Percentiles rank a stretch among this genome's conserved stretches.
Conservation (phyloP, 2,797 vertebrate species). For the Ctenochaetus hawaiiensis region DNA sequence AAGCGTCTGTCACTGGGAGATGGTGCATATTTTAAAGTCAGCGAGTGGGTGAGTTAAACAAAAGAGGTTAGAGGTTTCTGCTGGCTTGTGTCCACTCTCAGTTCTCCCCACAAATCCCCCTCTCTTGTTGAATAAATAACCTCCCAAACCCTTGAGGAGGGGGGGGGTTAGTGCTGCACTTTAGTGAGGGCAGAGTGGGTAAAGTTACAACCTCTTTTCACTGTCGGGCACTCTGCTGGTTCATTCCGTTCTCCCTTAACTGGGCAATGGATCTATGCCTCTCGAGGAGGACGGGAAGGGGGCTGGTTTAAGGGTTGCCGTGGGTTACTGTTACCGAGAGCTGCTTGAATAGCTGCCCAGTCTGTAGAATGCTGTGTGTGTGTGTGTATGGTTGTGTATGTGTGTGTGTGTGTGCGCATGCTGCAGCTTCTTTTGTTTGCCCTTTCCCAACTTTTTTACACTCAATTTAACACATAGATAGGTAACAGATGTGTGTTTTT, state of each 20-base stretch:
- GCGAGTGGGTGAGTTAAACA: constrained; percentile 43
- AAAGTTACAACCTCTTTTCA: constrained; percentile 79
- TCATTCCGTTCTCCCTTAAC: constrained; percentile 63
- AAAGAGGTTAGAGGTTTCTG: constrained; percentile 52
- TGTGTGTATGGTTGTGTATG: constrained; percentile 29
- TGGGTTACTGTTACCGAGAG: constrained; percentile 82
- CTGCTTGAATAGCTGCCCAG: constrained; percentile 76
- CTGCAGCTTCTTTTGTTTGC: constrained; percentile 58
- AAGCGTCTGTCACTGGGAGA: constrained; percentile 17
- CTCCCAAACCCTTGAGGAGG: constrained; percentile 70
- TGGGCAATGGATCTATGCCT: constrained; percentile 73
- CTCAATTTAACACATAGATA: constrained; percentile 45
- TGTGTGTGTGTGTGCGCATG: constrained; percentile 27
- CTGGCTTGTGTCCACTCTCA: constrained; percentile 63
- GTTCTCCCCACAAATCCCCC: constrained; percentile 60
- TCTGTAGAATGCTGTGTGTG: constrained; percentile 68
- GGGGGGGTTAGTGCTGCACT: constrained; percentile 63
- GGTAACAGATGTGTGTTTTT: constrained; percentile 52
- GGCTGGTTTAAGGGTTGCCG: constrained; percentile 76
- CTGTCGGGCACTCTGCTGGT: constrained; percentile 60
- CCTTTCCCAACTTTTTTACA: constrained; percentile 54
- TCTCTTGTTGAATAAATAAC: constrained; percentile 82
- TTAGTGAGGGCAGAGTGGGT: constrained; percentile 68
- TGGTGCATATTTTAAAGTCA: constrained; percentile 31
- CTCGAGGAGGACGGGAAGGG: constrained; percentile 62